Base-by-base conservation (phyloP, 2,797 vertebrate genomes). In the Pangasius krempfi region DNA sequence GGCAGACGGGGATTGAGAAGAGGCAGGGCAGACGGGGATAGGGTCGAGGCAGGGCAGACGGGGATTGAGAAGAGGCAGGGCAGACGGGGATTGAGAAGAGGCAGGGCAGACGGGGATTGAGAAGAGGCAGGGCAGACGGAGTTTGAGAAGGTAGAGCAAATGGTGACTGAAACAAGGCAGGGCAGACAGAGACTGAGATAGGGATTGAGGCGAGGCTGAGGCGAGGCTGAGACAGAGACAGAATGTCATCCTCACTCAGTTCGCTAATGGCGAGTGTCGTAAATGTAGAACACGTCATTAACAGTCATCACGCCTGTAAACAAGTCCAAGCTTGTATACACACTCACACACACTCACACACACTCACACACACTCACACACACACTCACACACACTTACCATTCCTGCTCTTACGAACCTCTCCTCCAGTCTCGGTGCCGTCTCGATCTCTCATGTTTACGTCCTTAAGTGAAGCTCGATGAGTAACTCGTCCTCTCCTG, bases 261-360 rank as follows among this genome's bases (percentile, higher is more conserved):
- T 70, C 13, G 25, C 20, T 44, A 44, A 18, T 25, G 10, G 9
- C 5, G 3, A 72, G 33, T 40, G 68, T 72, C 20, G 1, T 72
- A 8, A 40, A 30, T 1, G 5, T 14, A 70, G 66, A 33, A 37
- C 66, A 44, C 22, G 8, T 40, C 37, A 72, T 73, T 27, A 75
- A 27, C 22, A 75, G 18, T 9, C 22, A 40, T 75, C 72, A 75
- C 72, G 25, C 10, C 8, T 72, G 0, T 68, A 6, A 66, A 72
- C 68, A 75, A 75, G 72, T 47, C 72, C 37, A 62, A 58, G 37
- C n/a, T 20, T 40, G 20, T 3, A 3, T 30, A 68, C 27, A 50
- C 58, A 62, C n/a, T n/a, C 60, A 82, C 58, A 54, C 52, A 83
- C 47, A 56, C 73, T 30, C 44, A 52, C 73, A 76, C 44, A 76